Evolutionary conservation across 2,113 vertebrate genomes (phyloP), one percentile per base, ranked within the genome.

Genomic region (Mohoua ochrocephala): DNA sequence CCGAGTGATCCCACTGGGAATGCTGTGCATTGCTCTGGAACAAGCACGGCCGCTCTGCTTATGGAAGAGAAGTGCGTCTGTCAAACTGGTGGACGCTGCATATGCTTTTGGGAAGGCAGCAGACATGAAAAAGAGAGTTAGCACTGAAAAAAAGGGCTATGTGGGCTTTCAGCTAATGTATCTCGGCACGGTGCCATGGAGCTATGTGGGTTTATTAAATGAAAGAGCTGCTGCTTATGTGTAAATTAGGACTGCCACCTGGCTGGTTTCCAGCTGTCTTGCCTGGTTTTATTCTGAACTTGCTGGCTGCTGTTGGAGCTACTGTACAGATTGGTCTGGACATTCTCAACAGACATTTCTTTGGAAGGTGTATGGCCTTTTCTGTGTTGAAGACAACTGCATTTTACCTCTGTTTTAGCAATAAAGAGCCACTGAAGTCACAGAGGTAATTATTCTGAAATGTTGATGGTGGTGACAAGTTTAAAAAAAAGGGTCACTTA

Each of bases 231-330:
- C 65, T 96, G 88, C 79, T 85, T 89, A 67, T 81, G 94, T 91
- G 91, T 84, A 95, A 95, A 95, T 96, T 92, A 81, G 86, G 76
- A 57, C 86, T 95, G 92, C 92, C 92, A 96, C 86, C 94, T 96
- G 95, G 94, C 94, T 93, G 71, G 5, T 75, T 89, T 93, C 94
- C 96, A 97, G 92, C 89, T 94, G 83, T 78, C 86, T 86, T 95
- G 92, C 91, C 92, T 97, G 92, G 45, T 86, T 97, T 95, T 81
- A 54, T 92, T 95, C 83, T 59, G 73, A 95, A 59, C 44, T 77
- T 77, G 37, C 86, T 81, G 83, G 83, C 95, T 95, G 91, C 94
- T 97, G 91, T 69, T 78, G 79, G 76, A 95, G 96, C 95, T 97
- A 97, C 95, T 70, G 88, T 95, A 67, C 47, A 74, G 21, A 67